These are phyloP conservation scores for Ameiurus melas DNA, from an alignment of 2,113 vertebrate genomes.

Conservation along the genomic window DNA sequence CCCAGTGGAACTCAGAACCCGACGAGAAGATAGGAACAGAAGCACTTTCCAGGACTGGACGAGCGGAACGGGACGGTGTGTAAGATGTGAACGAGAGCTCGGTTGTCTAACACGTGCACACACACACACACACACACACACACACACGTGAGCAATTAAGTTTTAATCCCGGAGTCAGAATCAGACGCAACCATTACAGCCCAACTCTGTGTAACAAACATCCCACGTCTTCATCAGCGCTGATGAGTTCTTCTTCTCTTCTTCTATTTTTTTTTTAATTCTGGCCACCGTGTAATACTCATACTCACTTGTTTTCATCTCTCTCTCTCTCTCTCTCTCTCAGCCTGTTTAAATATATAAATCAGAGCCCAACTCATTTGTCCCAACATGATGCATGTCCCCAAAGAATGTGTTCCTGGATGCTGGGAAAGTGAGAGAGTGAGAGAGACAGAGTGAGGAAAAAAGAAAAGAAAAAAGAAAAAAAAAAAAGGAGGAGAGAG, in stretches of 20 bases:
- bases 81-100: slow-evolving; percentile 54
- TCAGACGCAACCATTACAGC: slow-evolving; percentile 65
- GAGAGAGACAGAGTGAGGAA: neutral
- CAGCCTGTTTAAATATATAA: slow-evolving; percentile 54
- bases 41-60: slow-evolving; percentile 56
- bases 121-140: too few species aligned
- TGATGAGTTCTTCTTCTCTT: slow-evolving; percentile 21
- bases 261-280: neutral
- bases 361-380: slow-evolving; percentile 62
- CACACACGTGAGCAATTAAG: slow-evolving; percentile 64
- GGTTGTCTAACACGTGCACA: slow-evolving; percentile 56
- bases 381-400: slow-evolving; percentile 54
- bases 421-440: slow-evolving; percentile 38
- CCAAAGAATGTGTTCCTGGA: slow-evolving; percentile 42
- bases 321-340: slow-evolving; percentile 4
- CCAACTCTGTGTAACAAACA: slow-evolving; percentile 63
- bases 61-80: slow-evolving; percentile 55
- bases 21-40: neutral
- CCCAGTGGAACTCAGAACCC: neutral
- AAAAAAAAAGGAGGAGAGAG: neutral
- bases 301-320: slow-evolving; percentile 14
- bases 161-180: slow-evolving; percentile 65
- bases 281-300: slow-evolving; percentile 33
- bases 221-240: slow-evolving; percentile 59
- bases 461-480: neutral